Percentiles rank a stretch among this genome's conserved stretches.
Evolutionary conservation across 1,140 invertebrate species (phyloP).

Genomic region (Brachionus plicatilis): DNA sequence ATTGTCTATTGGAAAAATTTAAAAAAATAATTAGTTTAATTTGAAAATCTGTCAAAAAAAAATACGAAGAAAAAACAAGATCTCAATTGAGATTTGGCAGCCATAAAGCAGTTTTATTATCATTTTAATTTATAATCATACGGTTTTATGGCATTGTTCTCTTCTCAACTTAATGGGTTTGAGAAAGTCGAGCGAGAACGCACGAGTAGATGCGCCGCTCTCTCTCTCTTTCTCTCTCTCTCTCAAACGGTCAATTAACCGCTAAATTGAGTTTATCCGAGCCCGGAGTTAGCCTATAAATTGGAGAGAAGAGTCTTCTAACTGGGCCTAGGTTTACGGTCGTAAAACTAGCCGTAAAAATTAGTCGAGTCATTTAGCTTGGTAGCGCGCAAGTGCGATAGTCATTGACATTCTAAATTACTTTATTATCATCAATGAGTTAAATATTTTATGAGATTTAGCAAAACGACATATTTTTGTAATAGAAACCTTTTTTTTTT

Average conservation of each 20-base stretch:
- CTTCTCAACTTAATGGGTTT: not conserved
- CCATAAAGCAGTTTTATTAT: not conserved
- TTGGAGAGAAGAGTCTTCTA: not conserved
- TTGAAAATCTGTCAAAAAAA: slow-evolving; percentile 28
- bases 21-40: not conserved
- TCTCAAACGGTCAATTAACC: not conserved
- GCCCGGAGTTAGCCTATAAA: not conserved
- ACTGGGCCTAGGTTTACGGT: not conserved
- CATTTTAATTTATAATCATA: not conserved
- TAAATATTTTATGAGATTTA: not conserved
- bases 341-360: not conserved
- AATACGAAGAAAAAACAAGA: not conserved
- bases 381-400: not conserved
- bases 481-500: not conserved
- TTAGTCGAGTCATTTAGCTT: not conserved
- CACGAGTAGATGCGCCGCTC: not conserved
- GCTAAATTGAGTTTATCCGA: not conserved
- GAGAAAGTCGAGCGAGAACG: not conserved
- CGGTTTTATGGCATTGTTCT: not conserved
- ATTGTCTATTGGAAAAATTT: too few relatives aligned
- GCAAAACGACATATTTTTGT: not conserved
- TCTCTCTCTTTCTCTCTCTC: not conserved
- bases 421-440: not conserved
- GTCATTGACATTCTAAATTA: not conserved
- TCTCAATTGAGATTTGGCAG: not conserved